Base-by-base conservation (phyloP, 1,140 invertebrate genomes). In the Eupeodes corollae region DNA sequence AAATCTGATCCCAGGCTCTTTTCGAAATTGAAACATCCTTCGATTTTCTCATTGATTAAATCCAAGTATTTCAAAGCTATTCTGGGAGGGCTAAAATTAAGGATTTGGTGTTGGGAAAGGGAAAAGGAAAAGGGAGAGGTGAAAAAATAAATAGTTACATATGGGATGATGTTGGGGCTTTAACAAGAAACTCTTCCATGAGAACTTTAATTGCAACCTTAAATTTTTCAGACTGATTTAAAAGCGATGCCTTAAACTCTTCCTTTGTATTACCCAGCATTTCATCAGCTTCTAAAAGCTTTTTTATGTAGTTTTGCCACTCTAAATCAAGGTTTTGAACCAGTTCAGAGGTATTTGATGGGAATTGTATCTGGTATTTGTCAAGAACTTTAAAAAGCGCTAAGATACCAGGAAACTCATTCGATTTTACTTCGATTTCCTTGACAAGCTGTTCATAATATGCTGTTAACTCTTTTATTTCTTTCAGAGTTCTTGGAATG, bases 21-120 rank as follows among this genome's bases (percentile, higher is more conserved):
- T 61, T 88, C 84, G 57, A 77, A 77, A 19, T 75, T 73, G 57
- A 77, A 77, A 16, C 87, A 68, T 1, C 69, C 68, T 15, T 77
- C 69, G 3, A 86, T 65, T 57, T 80, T 73, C 3, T 70, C 68
- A 56, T 75, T 70, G 44, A 80, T 79, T 16, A 71, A 67, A 38
- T 68, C 69, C 12, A 90, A 63, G 60, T 79, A 79, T 6, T 68
- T 65, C 18, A 86, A 58, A 6, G 86, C 86, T 45, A 81, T 83
- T 68, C 75, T 74, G 5, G 76, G 71, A 48, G 64, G 70, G 52
- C 79, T 76, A 74, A n/a, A 77, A 39, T 39, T 26, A 26, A 26
- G 21, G 21, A 26, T 26, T 26, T 26, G 3, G 3, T 26, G 3
- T 26, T 43, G 30, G 30, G 30, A 43, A 10, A 6, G 12, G 13